A percentile compares a stretch with the other conserved stretches of the same genome.
These are phyloP conservation scores for Drosophila nr. perissopoda DNA, from an alignment of 2,888 invertebrate species.

Conservation along the genomic window DNA sequence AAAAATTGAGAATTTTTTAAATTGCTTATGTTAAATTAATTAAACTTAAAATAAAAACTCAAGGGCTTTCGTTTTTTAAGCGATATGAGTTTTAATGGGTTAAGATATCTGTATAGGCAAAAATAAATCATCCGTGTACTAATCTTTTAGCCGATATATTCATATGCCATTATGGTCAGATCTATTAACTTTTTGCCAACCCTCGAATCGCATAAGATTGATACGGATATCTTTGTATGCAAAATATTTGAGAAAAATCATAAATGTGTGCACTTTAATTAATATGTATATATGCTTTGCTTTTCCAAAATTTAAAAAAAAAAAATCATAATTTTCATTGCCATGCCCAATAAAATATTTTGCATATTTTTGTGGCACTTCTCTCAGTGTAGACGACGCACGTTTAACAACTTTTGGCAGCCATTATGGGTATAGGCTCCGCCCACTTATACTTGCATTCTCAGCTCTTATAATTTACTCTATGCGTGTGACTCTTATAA, in stretches of 20 bases:
- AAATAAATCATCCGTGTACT: background rate
- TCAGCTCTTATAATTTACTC: conserved; percentile 31
- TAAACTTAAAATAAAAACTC: background rate
- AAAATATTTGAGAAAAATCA: background rate
- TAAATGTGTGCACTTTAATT: background rate
- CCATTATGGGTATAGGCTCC: conserved; percentile 67
- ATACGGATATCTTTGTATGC: no score
- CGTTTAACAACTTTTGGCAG: conserved; percentile 39
- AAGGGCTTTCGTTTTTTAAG: no score
- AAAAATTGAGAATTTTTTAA: no score
- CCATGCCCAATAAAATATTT: background rate
- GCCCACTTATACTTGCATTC: conserved; percentile 36
- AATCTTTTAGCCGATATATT: background rate
- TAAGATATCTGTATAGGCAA: background rate
- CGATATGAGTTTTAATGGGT: background rate
- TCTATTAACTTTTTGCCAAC: no score
- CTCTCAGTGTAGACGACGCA: conserved; percentile 12
- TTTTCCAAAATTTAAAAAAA: background rate
- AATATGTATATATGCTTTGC: background rate
- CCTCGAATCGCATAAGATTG: no score
- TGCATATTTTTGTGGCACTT: conserved; percentile 1
- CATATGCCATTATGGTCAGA: no score
- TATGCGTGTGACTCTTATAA: background rate
- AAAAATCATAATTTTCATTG: rapidly evolving
- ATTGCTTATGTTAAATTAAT: background rate